Base-by-base conservation (phyloP, 2,888 invertebrate species). In the Eremobia ochroleuca region DNA sequence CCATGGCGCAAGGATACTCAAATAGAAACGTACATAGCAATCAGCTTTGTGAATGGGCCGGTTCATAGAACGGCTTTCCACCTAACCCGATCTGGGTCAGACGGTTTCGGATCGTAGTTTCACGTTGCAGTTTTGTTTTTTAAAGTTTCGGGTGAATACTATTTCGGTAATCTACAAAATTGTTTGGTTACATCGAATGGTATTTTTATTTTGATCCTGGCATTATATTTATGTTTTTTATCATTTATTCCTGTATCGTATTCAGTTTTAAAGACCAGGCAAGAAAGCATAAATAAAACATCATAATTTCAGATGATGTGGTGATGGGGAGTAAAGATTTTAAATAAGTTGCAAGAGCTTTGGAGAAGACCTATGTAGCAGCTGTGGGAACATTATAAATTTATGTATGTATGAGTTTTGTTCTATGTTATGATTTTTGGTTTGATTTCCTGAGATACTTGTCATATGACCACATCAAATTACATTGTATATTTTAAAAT, bases 21-120 rank as follows among this genome's bases (percentile, higher is more conserved):
- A 88, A 88, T 83, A 77, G 81, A 76, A 83, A 83, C 77, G 77
- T 77, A 88, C 81, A 76, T 77, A 73, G 88, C 86, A 87, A 87
- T 87, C 86, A 87, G 86, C 88, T 88, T 86, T 87, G 88, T 83
- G 86, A 81, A 86, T 81, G 76, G 81, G 31, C 49, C 66, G 76
- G 77, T 86, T 88, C 83, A 83, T 88, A 69, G 64, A 85, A 86
- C 81, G 72, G 79, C 58, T 83, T 81, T 81, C 71, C 79, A 76
- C 71, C 74, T 74, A 83, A 72, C 77, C 67, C 76, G n/a, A 85
- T 81, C 73, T 83, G 67, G 86, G 88, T 86, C 86, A 86, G 79
- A 75, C 52, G 68, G 76, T 46, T 81, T 65, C 11, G n/a, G 18
- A 55, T 52, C 18, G 46, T 21, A 71, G 52, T 37, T 68, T 43